phyloP scores from a whole-genome alignment of 2,113 vertebrate species.

The Rhea americana region DNA sequence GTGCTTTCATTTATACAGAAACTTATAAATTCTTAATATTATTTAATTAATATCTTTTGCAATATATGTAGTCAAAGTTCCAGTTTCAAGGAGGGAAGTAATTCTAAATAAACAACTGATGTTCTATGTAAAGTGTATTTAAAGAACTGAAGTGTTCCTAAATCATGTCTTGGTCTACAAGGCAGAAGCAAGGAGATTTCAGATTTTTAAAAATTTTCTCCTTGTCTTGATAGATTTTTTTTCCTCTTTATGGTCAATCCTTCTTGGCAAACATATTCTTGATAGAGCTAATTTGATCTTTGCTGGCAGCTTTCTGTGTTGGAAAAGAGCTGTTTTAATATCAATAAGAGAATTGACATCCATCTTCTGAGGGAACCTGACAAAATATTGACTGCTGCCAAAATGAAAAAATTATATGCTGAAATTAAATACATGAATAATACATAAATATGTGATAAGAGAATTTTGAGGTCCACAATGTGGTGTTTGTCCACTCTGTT shows the following conservation, averaged over 20 bases:
- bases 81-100: not conserved
- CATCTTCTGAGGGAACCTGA: not conserved
- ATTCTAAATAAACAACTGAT: not conserved
- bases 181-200: not conserved
- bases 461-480: not conserved
- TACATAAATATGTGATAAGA: not conserved
- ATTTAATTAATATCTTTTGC: not conserved
- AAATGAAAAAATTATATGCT: not conserved
- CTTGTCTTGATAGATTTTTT: not conserved
- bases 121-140: not conserved
- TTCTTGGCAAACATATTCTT: not conserved
- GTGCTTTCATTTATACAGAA: not conserved
- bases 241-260: not conserved
- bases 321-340: not conserved
- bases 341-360: not conserved
- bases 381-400: not conserved
- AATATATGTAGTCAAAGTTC: rapidly evolving
- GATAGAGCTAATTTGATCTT: not conserved
- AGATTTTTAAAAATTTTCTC: not conserved
- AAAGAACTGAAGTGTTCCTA: not conserved
- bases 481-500: not conserved
- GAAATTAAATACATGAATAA: not conserved
- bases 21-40: not conserved
- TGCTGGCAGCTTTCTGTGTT: not conserved
- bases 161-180: not conserved